Base-by-base conservation (phyloP, 2,888 invertebrate species). In the Troides helena region DNA sequence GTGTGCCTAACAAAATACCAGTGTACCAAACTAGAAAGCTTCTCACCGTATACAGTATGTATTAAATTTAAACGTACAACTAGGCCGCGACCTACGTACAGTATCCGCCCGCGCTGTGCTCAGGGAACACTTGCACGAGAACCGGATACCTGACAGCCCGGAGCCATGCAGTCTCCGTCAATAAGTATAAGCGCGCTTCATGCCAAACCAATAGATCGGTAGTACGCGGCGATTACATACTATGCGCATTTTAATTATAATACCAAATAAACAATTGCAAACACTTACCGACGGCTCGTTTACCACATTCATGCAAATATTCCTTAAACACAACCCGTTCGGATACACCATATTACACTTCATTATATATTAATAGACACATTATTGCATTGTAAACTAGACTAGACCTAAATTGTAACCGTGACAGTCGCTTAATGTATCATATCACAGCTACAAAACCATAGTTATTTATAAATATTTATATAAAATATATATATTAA, bases 321-420 rank as follows among this genome's bases (percentile, higher is more conserved):
- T 89, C 92, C 92, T 87, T 81, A 86, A 64, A 87, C 89, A 92
- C 90, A 88, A 80, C 83, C 87, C 84, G 84, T 76, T 80, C 85
- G 87, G 86, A 88, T 88, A 89, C 83, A 85, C 83, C 85, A 83
- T 81, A 82, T 80, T 74, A 74, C 79, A 83, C 74, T 71, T 67
- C 78, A 77, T 80, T 78, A 80, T 46, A 46, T 81, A 84, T 81
- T 79, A 82, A 82, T 83, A 80, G 85, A 86, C 83, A 87, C 82
- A 84, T 71, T 81, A 80, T 84, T 82, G 75, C 78, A 80, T 81
- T 80, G 68, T 76, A 74, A 72, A 75, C 72, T 77, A 77, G 69
- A 70, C 67, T 74, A 71, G 65, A 72, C 74, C 61, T 69, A 66
- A 58, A 72, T 75, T 74, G 73, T 68, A 75, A 73, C 72, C 73